phyloP scores from a whole-genome alignment of 2,113 vertebrate species.

The Nyctibius bracteatus region DNA sequence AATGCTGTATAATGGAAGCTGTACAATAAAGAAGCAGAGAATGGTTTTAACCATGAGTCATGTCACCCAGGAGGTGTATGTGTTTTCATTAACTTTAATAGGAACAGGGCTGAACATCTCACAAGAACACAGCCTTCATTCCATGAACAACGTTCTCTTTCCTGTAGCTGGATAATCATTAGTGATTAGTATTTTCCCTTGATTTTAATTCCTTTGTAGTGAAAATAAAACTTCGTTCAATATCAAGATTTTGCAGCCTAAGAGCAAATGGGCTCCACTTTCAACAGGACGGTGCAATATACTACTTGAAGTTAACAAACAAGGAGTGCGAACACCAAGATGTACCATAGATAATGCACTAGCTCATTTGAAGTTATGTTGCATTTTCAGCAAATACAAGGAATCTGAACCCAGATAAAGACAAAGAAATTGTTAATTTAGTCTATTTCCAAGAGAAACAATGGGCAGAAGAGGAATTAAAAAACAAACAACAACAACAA shows the following conservation, averaged over 20 bases:
- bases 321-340: not conserved
- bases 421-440: not conserved
- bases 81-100: not conserved
- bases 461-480: not conserved
- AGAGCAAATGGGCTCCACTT: not conserved
- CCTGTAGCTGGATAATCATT: not conserved
- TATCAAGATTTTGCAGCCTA: not conserved
- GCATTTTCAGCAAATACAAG: not conserved
- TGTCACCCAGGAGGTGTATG: not conserved
- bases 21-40: not conserved
- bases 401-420: not conserved
- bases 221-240: not conserved
- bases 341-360: not conserved
- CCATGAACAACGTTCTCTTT: not conserved
- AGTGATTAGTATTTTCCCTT: not conserved
- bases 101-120: not conserved
- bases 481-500: not conserved
- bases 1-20: not conserved
- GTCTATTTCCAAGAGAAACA: not conserved
- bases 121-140: not conserved
- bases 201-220: not conserved
- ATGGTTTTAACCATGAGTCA: not conserved
- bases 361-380: not conserved
- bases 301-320: not conserved
- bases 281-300: not conserved